Percentiles rank a stretch among this genome's conserved stretches.
These are phyloP conservation scores for Cylloceria caligata DNA, from an alignment of 2,888 invertebrate genomes.

Conservation along the genomic window DNA sequence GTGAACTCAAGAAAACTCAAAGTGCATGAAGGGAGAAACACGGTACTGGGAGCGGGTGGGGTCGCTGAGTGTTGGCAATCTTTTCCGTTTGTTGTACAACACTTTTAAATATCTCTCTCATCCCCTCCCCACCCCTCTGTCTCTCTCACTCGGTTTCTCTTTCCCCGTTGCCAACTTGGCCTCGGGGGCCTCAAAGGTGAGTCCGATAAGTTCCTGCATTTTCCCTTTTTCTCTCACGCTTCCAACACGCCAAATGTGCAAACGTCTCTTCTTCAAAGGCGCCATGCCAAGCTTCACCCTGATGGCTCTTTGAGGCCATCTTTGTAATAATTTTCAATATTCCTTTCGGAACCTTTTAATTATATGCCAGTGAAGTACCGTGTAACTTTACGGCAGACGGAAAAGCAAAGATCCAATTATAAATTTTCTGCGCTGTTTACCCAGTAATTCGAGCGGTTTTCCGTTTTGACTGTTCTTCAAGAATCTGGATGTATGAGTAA, in stretches of 20 bases:
- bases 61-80: conserved; percentile 59
- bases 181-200: conserved; percentile 44
- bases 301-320: conserved; percentile 4
- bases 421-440: conserved; percentile 16
- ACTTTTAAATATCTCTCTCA: conserved; percentile 64
- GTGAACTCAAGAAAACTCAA: conserved; percentile 59
- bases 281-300: conserved; percentile 30
- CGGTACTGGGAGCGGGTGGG: conserved; percentile 9
- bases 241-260: conserved; percentile 48
- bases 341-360: conserved; percentile 13
- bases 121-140: not conserved
- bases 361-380: conserved; percentile 21
- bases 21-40: conserved; percentile 23
- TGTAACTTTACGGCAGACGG: conserved; percentile 6
- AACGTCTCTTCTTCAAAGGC: conserved; percentile 42
- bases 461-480: not conserved
- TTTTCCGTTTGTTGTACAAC: conserved; percentile 63
- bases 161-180: conserved; percentile 58
- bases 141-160: not conserved
- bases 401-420: conserved; percentile 14
- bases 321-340: conserved; percentile 48
- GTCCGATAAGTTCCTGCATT: conserved; percentile 59
- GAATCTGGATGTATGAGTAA: too few species aligned
- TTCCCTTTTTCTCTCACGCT: conserved; percentile 40
- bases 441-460: not conserved